Percentiles rank a stretch among this genome's conserved stretches.
phyloP scores from a whole-genome alignment of 2,113 vertebrate genomes.

The Petroica traversi region DNA sequence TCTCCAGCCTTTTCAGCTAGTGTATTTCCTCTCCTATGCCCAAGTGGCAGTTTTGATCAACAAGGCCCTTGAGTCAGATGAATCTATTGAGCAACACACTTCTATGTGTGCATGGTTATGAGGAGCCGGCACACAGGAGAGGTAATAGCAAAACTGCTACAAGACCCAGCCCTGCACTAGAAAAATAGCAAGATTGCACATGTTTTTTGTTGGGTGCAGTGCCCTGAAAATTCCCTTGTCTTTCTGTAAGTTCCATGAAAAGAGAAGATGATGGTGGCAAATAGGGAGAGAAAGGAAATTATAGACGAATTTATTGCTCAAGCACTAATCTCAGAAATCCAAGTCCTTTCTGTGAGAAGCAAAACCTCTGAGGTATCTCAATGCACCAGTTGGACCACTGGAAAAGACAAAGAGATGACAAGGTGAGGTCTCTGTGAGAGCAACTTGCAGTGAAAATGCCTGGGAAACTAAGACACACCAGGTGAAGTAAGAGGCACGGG shows the following conservation, averaged over 20 bases:
- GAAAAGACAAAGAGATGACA: background rate
- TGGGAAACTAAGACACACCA: background rate
- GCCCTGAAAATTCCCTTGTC: background rate
- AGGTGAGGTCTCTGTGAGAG: background rate
- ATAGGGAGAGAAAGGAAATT: background rate
- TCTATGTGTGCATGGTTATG: background rate
- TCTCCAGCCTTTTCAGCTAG: background rate
- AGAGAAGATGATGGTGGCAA: background rate
- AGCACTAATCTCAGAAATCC: background rate
- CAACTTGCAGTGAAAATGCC: background rate
- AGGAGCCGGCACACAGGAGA: background rate
- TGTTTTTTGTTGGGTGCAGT: accelerated
- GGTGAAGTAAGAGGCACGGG: background rate
- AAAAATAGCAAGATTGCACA: background rate
- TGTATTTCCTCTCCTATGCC: background rate
- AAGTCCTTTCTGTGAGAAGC: background rate
- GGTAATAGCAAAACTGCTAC: background rate
- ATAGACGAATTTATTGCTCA: background rate
- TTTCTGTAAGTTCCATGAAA: background rate
- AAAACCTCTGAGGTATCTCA: accelerated
- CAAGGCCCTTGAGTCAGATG: background rate
- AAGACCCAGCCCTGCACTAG: background rate
- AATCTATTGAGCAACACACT: background rate
- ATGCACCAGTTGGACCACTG: accelerated
- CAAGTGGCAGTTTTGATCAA: background rate